Conservation (phyloP, 2,797 vertebrate genomes). For the Gadopsis bispinosus region DNA sequence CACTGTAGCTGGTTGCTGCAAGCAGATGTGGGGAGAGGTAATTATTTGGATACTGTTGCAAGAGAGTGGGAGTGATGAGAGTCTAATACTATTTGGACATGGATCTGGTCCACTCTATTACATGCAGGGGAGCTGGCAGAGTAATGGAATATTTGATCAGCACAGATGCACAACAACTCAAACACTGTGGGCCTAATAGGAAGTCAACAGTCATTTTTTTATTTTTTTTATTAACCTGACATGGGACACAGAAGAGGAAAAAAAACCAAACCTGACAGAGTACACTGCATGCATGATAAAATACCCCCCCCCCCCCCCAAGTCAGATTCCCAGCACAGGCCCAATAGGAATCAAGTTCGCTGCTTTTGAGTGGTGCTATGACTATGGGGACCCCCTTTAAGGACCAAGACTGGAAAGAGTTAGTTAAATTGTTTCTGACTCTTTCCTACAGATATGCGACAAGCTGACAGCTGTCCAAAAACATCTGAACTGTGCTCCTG, state of each 20-base stretch:
- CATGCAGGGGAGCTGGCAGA: conserved; percentile 52
- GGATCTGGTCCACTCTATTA: conserved; percentile 74
- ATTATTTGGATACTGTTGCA: conserved; percentile 73
- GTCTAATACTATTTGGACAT: conserved; percentile 74
- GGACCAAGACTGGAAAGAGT: conserved; percentile 11
- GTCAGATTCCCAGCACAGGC: conserved; percentile 22
- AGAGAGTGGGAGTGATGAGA: conserved; percentile 62
- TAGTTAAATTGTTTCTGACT: conserved; percentile 39
- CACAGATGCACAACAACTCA: conserved; percentile 47
- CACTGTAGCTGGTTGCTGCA: conserved; percentile 27
- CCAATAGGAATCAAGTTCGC: conserved; percentile 27
- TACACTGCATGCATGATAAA: neutral
- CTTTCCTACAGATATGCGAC: conserved; percentile 24
- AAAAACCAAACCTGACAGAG: conserved; percentile 25
- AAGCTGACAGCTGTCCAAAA: conserved; percentile 39
- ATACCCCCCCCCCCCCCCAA: neutral
- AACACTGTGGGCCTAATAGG: conserved; percentile 54
- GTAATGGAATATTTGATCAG: conserved; percentile 79
- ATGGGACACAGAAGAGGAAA: neutral
- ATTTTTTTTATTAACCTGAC: conserved; percentile 17
- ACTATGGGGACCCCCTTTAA: conserved; percentile 1
- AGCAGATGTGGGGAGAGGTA: conserved; percentile 65
- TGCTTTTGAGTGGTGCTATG: conserved; percentile 32
- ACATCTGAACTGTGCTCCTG: conserved; percentile 24
- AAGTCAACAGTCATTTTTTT: conserved; percentile 25